A percentile compares a stretch with the other conserved stretches of the same genome.
Evolutionary conservation across 2,888 invertebrate species (phyloP).

Genomic region (Dryobota labecula): DNA sequence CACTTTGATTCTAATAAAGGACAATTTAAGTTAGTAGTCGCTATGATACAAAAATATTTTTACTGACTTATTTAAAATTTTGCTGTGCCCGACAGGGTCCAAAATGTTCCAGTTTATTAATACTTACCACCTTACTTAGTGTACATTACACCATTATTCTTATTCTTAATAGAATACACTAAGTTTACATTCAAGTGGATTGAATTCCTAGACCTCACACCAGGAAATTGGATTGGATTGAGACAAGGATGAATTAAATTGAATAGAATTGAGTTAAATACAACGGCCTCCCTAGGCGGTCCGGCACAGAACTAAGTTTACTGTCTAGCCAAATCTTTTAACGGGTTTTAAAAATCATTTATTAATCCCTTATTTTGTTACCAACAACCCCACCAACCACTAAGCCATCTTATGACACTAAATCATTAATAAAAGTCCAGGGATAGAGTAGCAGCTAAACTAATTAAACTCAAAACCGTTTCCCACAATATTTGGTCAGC

Average conservation of each 20-base stretch:
- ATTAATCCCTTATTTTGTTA: not conserved
- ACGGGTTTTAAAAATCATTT: not conserved
- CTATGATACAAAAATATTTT: not conserved
- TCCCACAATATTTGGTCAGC: constrained; percentile 16
- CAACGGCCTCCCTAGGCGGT: not conserved
- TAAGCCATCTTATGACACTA: not conserved
- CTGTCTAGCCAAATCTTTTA: not conserved
- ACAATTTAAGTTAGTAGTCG: not conserved
- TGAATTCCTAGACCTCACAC: too few species aligned
- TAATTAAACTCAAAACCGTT: not conserved
- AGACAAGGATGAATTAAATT: too few species aligned
- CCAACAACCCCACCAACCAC: too few species aligned
- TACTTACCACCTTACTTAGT: too few species aligned
- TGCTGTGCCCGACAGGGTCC: too few species aligned
- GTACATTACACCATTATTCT: too few species aligned
- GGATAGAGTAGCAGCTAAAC: not conserved
- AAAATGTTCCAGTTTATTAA: too few species aligned
- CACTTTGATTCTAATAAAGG: not conserved
- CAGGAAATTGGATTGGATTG: too few species aligned
- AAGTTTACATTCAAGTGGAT: too few species aligned
- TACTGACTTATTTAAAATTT: too few species aligned
- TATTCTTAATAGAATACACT: too few species aligned
- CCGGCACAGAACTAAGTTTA: not conserved
- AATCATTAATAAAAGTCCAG: not conserved
- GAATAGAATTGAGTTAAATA: too few species aligned